Evolutionary conservation across 1,140 invertebrate species (phyloP).

Genomic region (Drosophila athabasca): DNA sequence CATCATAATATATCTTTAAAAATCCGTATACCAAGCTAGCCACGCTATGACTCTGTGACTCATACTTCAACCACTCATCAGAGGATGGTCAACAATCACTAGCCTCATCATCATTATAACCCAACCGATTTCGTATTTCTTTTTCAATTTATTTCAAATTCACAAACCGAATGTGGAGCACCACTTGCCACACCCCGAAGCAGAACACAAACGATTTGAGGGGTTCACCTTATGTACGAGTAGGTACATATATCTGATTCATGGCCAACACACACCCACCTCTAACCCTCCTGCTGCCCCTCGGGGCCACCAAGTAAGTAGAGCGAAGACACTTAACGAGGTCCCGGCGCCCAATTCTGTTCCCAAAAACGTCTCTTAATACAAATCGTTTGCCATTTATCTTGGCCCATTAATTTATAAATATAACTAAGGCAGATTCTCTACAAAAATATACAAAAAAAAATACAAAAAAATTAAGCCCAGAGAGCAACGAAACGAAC

Average conservation of each 20-base stretch:
- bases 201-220: slow-evolving; percentile 17
- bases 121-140: slow-evolving; percentile 21
- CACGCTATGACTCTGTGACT: no score
- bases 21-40: neutral
- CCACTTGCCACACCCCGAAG: slow-evolving; percentile 47
- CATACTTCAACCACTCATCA: slow-evolving; percentile 12
- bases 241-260: slow-evolving; percentile 28
- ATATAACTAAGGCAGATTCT: slow-evolving; percentile 71
- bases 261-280: slow-evolving; percentile 53
- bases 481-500: slow-evolving; percentile 3
- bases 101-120: slow-evolving; percentile 46
- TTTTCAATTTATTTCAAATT: slow-evolving; percentile 48
- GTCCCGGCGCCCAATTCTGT: slow-evolving; percentile 61
- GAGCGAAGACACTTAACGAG: slow-evolving; percentile 51
- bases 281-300: neutral
- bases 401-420: slow-evolving; percentile 77
- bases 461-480: slow-evolving; percentile 23
- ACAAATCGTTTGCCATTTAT: slow-evolving; percentile 74
- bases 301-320: slow-evolving; percentile 45
- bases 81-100: neutral
- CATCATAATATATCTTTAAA: neutral
- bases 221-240: slow-evolving; percentile 30
- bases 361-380: slow-evolving; percentile 56
- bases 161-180: slow-evolving; percentile 43
- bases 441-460: slow-evolving; percentile 34